A percentile compares a stretch with the other conserved stretches of the same genome.
phyloP scores from a whole-genome alignment of 1,140 invertebrate genomes.

The Thalassaphorura encarpata region DNA sequence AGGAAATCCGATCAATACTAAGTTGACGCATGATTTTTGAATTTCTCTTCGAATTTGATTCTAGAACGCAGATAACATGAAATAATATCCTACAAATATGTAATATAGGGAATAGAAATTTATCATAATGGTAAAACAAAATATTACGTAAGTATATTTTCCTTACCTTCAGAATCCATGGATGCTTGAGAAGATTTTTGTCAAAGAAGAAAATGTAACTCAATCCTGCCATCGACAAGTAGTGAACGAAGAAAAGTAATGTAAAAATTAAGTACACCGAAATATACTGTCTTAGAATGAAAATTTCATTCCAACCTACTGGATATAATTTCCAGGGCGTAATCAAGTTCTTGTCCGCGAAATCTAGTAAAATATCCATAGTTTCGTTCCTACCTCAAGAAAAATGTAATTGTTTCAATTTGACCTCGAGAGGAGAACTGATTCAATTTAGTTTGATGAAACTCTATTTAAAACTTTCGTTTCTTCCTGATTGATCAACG shows the following conservation, averaged over 20 bases:
- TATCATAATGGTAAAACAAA: too few species aligned
- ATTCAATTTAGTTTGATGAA: too few species aligned
- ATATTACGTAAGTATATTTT: background rate
- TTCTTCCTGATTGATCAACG: too few species aligned
- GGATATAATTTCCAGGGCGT: constrained; percentile 42
- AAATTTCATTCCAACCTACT: constrained; percentile 34
- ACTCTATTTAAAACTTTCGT: too few species aligned
- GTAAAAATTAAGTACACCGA: constrained; percentile 38
- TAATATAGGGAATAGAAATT: too few species aligned
- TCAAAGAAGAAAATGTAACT: constrained; percentile 42
- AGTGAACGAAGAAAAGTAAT: constrained; percentile 39
- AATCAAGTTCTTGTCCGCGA: constrained; percentile 39
- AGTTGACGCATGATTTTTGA: constrained; percentile 35
- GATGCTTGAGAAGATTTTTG: constrained; percentile 39
- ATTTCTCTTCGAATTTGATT: constrained; percentile 42
- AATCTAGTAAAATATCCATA: constrained; percentile 42
- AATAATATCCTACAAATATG: background rate
- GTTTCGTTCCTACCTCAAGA: too few species aligned
- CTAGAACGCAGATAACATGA: too few species aligned
- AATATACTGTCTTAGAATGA: constrained; percentile 37
- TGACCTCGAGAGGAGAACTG: too few species aligned
- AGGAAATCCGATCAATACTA: constrained; percentile 40
- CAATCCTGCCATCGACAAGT: constrained; percentile 37
- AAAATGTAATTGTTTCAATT: too few species aligned
- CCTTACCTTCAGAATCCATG: constrained; percentile 39